These are phyloP conservation scores for Hippocampus guttulatus DNA, from an alignment of 2,113 vertebrate species.

Conservation along the genomic window DNA sequence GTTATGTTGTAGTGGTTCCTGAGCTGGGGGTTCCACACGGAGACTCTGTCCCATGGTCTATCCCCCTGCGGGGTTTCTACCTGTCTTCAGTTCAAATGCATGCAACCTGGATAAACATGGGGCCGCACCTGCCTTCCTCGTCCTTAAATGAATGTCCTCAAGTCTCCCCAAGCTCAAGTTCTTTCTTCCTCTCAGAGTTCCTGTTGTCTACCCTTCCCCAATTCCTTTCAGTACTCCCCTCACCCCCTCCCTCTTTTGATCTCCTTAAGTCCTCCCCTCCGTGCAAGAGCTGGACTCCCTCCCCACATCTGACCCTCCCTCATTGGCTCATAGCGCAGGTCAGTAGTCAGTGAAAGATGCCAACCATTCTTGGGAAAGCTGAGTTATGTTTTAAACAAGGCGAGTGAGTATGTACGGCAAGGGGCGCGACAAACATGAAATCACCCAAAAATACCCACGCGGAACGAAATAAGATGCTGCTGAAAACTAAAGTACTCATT, in stretches of 20 bases:
- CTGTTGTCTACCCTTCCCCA: conserved; percentile 71
- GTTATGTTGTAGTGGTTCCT: conserved; percentile 50
- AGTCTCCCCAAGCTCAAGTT: conserved; percentile 57
- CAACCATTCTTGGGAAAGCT: conserved; percentile 85
- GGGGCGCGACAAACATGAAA: background rate
- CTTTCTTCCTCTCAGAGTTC: conserved; percentile 66
- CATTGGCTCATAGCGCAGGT: conserved; percentile 68
- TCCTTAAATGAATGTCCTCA: conserved; percentile 8
- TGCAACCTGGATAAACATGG: conserved; percentile 11
- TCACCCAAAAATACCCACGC: background rate
- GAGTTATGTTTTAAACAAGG: conserved; percentile 69
- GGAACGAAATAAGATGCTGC: background rate
- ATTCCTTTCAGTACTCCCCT: conserved; percentile 57
- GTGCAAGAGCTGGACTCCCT: conserved; percentile 65
- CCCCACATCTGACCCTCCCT: conserved; percentile 44
- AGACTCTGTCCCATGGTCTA: conserved; percentile 78
- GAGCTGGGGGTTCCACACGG: conserved; percentile 63
- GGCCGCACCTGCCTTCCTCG: conserved; percentile 32
- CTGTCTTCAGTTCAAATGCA: conserved; percentile 48
- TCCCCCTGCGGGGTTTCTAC: conserved; percentile 68
- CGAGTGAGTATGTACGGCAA: background rate
- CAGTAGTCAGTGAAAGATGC: conserved; percentile 81
- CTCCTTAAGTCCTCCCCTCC: conserved; percentile 60
- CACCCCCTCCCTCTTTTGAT: conserved; percentile 45
- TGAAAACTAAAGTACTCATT: background rate